Base-by-base conservation (phyloP, 2,113 vertebrate genomes). In the Tupaia tana region DNA sequence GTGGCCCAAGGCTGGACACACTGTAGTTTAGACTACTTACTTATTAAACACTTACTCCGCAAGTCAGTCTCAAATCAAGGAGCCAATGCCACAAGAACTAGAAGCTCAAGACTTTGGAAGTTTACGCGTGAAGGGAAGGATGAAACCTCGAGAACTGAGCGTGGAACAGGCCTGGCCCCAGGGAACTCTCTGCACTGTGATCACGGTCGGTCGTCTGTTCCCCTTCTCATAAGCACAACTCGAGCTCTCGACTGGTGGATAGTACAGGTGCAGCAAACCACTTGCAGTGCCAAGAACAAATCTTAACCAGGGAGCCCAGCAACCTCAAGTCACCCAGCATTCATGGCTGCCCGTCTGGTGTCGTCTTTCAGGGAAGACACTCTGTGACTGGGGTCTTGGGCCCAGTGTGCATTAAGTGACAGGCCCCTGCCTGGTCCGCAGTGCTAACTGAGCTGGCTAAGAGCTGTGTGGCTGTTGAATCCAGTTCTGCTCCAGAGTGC, bases 361-460 rank as follows among this genome's bases (percentile, higher is more conserved):
- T 66, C 59, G 3, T 22, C 79, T 56, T 43, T 61, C 7, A 7
- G 12, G 52, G 1, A 52, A 20, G 64, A 66, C 14, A 25, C 14
- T 14, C 2, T 0, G 0, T 10, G 73, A 54, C 25, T 29, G 1
- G 63, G 25, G 88, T 43, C 59, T 87, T 63, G 0, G 31, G 6
- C 13, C 15, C n/a, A 25, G 12, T 12, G 77, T 9, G 54, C 43
- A 31, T 1, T 10, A 58, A 27, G 8, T 5, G 6, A 22, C 61
- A 81, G 67, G 52, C 22, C 27, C 19, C 6, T 6, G 67, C 29
- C 12, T 8, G 6, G 52, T 25, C 43, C 9, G 27, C 19, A 14
- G 10, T 13, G 0, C n/a, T 1, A 6, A 15, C 3, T 0, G 16
- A 19, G 18, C 6, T 9, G 29, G 10, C 22, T 15, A 22, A 54